Evolutionary conservation across 2,888 invertebrate genomes (phyloP).

Genomic region (Pterostichus madidus): DNA sequence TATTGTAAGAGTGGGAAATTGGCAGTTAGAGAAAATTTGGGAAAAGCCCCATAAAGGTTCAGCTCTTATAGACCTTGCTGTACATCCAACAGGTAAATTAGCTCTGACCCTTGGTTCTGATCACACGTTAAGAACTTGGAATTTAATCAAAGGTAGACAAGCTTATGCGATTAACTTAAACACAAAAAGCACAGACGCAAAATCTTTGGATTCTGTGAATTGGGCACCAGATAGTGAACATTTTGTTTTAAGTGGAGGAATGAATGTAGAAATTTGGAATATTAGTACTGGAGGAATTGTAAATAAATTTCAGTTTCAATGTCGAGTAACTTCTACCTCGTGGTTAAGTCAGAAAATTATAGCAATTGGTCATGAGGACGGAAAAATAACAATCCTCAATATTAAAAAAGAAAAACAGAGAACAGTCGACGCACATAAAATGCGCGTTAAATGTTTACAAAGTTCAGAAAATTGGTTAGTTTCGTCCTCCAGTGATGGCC

Average conservation of each 20-base stretch:
- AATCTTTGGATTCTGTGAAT: constrained; percentile 72
- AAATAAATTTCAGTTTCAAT: constrained; percentile 83
- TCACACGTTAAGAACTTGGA: constrained; percentile 93
- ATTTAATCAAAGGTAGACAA: constrained; percentile 93
- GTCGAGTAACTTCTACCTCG: constrained; percentile 84
- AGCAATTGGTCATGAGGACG: constrained; percentile 87
- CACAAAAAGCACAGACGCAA: constrained; percentile 80
- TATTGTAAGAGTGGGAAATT: constrained; percentile 89
- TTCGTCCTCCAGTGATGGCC: constrained; percentile 89
- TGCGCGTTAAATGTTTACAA: constrained; percentile 85
- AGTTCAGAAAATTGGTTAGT: constrained; percentile 81
- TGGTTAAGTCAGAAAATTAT: constrained; percentile 84
- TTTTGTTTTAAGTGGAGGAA: constrained; percentile 87
- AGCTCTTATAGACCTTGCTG: constrained; percentile 86
- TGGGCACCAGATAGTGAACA: constrained; percentile 90
- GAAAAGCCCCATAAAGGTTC: constrained; percentile 90
- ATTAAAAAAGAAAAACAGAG: constrained; percentile 78
- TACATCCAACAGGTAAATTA: constrained; percentile 93
- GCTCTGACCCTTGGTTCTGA: constrained; percentile 93
- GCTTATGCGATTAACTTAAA: constrained; percentile 94
- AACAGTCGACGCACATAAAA: constrained; percentile 80
- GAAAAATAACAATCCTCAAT: constrained; percentile 82
- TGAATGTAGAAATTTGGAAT: constrained; percentile 88
- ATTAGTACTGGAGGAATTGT: constrained; percentile 87
- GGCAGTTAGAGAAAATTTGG: constrained; percentile 92